Conservation (phyloP, 2,888 invertebrate genomes). For the Microctonus aethiopoides region DNA sequence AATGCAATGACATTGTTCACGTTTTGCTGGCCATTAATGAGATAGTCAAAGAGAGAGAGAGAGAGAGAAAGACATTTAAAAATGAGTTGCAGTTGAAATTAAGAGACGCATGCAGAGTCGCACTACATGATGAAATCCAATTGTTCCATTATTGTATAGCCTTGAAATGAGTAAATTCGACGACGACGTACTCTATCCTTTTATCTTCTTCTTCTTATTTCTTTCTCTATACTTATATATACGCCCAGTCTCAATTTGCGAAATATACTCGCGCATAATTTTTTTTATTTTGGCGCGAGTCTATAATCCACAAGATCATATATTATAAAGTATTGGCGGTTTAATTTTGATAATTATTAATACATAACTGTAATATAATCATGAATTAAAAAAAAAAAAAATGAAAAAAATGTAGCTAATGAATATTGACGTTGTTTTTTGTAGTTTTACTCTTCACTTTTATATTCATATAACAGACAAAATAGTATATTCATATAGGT, state of each 20-base stretch:
- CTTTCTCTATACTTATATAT: no score
- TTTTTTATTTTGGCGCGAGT: neutral
- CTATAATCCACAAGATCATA: neutral
- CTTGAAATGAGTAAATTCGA: constrained; percentile 45
- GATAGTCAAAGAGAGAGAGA: neutral
- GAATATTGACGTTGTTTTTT: neutral
- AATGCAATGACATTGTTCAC: constrained; percentile 3
- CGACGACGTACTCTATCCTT: no score
- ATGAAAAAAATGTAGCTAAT: no score
- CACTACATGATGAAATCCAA: constrained; percentile 53
- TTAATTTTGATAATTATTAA: no score
- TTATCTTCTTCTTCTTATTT: neutral
- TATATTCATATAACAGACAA: constrained; percentile 30
- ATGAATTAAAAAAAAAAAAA: no score
- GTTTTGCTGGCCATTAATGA: neutral
- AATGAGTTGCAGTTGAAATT: neutral
- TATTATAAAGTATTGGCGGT: no score
- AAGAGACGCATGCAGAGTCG: constrained; percentile 43
- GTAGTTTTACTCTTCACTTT: neutral
- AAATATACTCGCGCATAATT: neutral
- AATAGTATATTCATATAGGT: constrained; percentile 23
- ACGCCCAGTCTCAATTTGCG: neutral
- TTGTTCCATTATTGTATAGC: constrained; percentile 63
- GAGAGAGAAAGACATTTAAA: neutral
- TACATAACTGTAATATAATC: no score